phyloP scores from a whole-genome alignment of 2,113 vertebrate genomes.

The Galbula dea region DNA sequence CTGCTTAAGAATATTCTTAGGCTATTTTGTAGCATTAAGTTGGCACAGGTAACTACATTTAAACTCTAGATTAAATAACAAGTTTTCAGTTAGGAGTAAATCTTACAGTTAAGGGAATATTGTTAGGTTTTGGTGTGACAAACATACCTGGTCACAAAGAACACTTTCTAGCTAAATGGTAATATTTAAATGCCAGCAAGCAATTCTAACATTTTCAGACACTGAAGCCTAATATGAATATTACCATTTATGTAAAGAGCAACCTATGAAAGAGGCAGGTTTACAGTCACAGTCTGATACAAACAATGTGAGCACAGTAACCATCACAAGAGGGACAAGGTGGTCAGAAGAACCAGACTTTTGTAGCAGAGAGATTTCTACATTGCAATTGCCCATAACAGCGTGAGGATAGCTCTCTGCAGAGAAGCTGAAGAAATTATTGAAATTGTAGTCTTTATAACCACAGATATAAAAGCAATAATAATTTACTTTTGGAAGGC shows the following conservation, averaged over 20 bases:
- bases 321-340: background rate
- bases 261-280: background rate
- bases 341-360: background rate
- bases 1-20: conserved; percentile 37
- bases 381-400: background rate
- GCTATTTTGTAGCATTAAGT: conserved; percentile 49
- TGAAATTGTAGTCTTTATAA: background rate
- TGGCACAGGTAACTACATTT: conserved; percentile 30
- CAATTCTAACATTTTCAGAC: background rate
- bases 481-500: background rate
- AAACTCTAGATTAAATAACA: conserved; percentile 41
- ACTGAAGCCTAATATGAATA: background rate
- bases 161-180: background rate
- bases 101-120: background rate
- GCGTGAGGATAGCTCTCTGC: background rate
- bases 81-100: conserved; percentile 28
- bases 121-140: background rate
- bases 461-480: background rate
- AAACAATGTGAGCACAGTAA: background rate
- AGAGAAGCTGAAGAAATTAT: background rate
- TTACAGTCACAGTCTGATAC: background rate
- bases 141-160: background rate
- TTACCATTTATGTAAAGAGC: background rate
- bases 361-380: background rate
- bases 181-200: background rate